phyloP scores from a whole-genome alignment of 2,113 vertebrate genomes.

The Lates calcarifer region DNA sequence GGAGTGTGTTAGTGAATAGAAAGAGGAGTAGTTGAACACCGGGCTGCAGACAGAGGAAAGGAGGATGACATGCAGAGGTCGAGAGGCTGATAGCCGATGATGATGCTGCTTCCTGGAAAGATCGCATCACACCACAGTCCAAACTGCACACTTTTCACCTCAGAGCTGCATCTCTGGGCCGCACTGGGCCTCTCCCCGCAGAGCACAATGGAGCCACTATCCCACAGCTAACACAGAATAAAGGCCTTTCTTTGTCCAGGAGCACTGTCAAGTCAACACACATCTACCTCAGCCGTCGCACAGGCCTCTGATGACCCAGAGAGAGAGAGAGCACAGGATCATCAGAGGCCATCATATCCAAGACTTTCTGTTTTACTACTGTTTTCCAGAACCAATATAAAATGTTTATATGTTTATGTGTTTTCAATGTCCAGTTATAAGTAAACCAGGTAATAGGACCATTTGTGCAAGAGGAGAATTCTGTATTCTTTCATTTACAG shows the following conservation, averaged over 20 bases:
- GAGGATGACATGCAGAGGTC: neutral
- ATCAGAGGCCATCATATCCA: neutral
- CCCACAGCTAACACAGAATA: slow-evolving; percentile 37
- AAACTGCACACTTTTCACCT: slow-evolving; percentile 49
- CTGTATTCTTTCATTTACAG: too few relatives aligned
- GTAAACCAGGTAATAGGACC: too few relatives aligned
- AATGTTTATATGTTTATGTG: neutral
- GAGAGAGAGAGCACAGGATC: neutral
- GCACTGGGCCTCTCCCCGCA: slow-evolving; percentile 42
- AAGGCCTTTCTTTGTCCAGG: slow-evolving; percentile 61
- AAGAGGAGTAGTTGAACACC: neutral
- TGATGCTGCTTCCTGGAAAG: slow-evolving; percentile 19
- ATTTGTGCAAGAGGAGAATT: too few relatives aligned
- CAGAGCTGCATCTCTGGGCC: slow-evolving; percentile 40
- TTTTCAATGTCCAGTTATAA: too few relatives aligned
- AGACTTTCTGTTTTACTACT: neutral
- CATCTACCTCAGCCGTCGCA: slow-evolving; percentile 49
- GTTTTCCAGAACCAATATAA: neutral
- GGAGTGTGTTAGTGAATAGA: neutral
- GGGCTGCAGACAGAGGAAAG: neutral
- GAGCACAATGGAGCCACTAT: slow-evolving; percentile 70
- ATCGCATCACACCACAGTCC: slow-evolving; percentile 39
- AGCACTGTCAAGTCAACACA: slow-evolving; percentile 48
- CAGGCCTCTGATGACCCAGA: slow-evolving; percentile 31
- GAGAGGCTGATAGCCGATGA: neutral